Evolutionary conservation across 2,888 invertebrate species (phyloP), one percentile per base, ranked within the genome.

Genomic region (Brenthis daphne): DNA sequence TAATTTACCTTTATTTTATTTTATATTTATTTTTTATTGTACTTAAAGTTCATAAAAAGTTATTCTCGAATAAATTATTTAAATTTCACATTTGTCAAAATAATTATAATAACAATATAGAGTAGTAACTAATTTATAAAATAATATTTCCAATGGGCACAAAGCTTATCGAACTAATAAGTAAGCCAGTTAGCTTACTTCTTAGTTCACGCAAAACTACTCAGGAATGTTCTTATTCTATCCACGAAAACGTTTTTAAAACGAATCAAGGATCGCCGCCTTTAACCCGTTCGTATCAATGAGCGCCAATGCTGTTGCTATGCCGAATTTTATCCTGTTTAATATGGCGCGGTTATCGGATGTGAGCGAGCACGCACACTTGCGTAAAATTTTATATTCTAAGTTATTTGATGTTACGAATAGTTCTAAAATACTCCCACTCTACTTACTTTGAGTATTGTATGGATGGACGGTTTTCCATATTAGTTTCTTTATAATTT

Each of bases 311-410:
- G 60, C 66, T 70, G 70, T 70, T 72, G 72, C 70, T 66, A 70
- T 72, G 72, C 68, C 70, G 56, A 70, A 68, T 65, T 58, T 60
- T 72, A 63, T 72, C 56, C 69, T 57, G 69, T 69, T 72, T 67
- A 64, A 57, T 51, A 64, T 57, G 57, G 57, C 51, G 47, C 47
- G 53, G 57, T 37, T 57, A 64, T 64, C 57, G 57, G 16, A 64
- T 53, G 56, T 48, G 29, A 51, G 51, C 43, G 50, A 57, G 37
- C 57, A 51, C 68, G 64, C 57, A 51, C 29, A 43, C 47, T n/a
- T 33, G 12, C 43, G 43, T 57, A 14, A 57, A 63, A 55, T 48
- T 64, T 53, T 57, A 48, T 12, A 20, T 53, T 68, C 56, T 57
- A 48, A 61, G 37, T 33, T 55, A 16, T 55, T 48, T 1, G 33